Percentiles rank a stretch among this genome's conserved stretches.
phyloP scores from a whole-genome alignment of 2,113 vertebrate species.

The Osmerus eperlanus region DNA sequence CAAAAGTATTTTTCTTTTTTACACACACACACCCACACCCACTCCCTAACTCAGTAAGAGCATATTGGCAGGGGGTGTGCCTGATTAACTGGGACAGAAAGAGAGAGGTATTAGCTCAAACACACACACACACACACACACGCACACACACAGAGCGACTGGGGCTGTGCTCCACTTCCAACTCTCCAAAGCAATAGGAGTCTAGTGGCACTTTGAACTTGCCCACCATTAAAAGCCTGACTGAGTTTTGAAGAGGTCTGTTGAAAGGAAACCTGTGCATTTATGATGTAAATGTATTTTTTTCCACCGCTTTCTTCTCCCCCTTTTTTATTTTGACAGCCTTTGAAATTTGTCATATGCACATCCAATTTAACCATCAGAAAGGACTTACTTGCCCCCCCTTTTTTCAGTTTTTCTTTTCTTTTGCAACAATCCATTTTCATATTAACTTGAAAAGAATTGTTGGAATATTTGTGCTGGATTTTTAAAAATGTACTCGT shows the following conservation, averaged over 20 bases:
- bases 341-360: constrained; percentile 97
- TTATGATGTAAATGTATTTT: constrained; percentile 95
- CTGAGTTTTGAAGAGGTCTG: constrained; percentile 87
- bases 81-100: constrained; percentile 38
- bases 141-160: constrained; percentile 67
- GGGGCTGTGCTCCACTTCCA: constrained; percentile 68
- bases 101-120: constrained; percentile 36
- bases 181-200: constrained; percentile 85
- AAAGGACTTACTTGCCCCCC: constrained; percentile 68
- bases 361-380: constrained; percentile 89
- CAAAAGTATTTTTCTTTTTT: constrained; percentile 23
- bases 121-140: constrained; percentile 24
- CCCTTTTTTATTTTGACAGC: constrained; percentile 78
- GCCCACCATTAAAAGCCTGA: constrained; percentile 90
- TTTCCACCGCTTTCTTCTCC: constrained; percentile 55
- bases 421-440: constrained; percentile 53
- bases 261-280: constrained; percentile 85
- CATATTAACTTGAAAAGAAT: constrained; percentile 57
- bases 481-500: constrained; percentile 53
- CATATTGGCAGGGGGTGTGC: constrained; percentile 8
- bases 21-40: constrained; percentile 14
- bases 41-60: neutral
- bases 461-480: constrained; percentile 55
- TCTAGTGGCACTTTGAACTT: constrained; percentile 89
- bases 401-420: constrained; percentile 28